Base-by-base conservation (phyloP, 2,888 invertebrate genomes). In the Cataglyphis albicans region DNA sequence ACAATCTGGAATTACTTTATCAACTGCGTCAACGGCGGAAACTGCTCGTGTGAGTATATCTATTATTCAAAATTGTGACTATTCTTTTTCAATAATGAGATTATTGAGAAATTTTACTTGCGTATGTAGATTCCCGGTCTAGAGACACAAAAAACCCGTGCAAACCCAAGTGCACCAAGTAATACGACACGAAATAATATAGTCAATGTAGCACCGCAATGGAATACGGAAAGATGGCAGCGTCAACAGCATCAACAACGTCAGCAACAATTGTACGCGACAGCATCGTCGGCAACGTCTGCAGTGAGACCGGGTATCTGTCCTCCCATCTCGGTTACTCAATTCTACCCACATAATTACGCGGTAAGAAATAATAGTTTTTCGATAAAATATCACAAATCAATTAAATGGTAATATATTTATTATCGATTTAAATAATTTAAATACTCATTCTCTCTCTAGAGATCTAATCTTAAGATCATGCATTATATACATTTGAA, bases 261-360 rank as follows among this genome's bases (percentile, higher is more conserved):
- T 25, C 88, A 84, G 57, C 89, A 85, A 7, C 89, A 88, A 32
- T 52, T 88, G 25, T 52, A 87, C 35, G 82, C 89, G 15, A 32
- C 85, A 38, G 82, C 88, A 63, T 25, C 83, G 15, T 74, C 83
- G 29, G 73, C 85, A 7, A 70, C 88, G 10, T 57, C 90, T 25
- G 57, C 82, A 18, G 67, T 87, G 7, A 84, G 88, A 3, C 86
- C 90, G 64, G 73, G 84, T 29, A 86, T 90, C 15, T 91, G 89
- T 81, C 83, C 91, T 15, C 85, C 91, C 1, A 67, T 91, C 35
- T 73, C 91, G 7, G 84, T 91, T 74, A 81, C 90, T 2, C 85
- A 90, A 76, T 88, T 90, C 59, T 93, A 91, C 68, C 81, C 92
- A 5, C 84, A 87, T 48, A 91, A 91, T 84, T 92, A 92, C 73